Conservation (phyloP, 2,113 vertebrate species). For the Sus scrofa region T2T-Sscrofa CM000814.6:96572501-96573000, state of each 20-base stretch:
- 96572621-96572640: slow-evolving; percentile 74
- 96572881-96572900: not conserved
- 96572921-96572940: not conserved
- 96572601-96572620: slow-evolving; percentile 57
- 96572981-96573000: not conserved
- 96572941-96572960: not conserved
- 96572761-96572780: slow-evolving; percentile 84
- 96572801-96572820: slow-evolving; percentile 83
- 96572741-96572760: slow-evolving; percentile 85
- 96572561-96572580: slow-evolving; percentile 84
- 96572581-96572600: slow-evolving; percentile 81
- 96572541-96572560: slow-evolving; percentile 85
- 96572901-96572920: not conserved
- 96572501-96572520: slow-evolving; percentile 83
- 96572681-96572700: slow-evolving; percentile 86
- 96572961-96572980: not conserved
- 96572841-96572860: slow-evolving; percentile 68
- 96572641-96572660: slow-evolving; percentile 81
- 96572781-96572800: slow-evolving; percentile 84
- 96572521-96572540: slow-evolving; percentile 83
- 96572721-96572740: slow-evolving; percentile 83
- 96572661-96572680: slow-evolving; percentile 87
- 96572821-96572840: slow-evolving; percentile 71
- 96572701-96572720: slow-evolving; percentile 82
- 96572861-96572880: slow-evolving; percentile 56